Percentiles rank a stretch among this genome's conserved stretches.
These are phyloP conservation scores for Macaca nemestrina DNA, from an alignment of 2,113 vertebrate genomes.

Conservation along the genomic window DNA sequence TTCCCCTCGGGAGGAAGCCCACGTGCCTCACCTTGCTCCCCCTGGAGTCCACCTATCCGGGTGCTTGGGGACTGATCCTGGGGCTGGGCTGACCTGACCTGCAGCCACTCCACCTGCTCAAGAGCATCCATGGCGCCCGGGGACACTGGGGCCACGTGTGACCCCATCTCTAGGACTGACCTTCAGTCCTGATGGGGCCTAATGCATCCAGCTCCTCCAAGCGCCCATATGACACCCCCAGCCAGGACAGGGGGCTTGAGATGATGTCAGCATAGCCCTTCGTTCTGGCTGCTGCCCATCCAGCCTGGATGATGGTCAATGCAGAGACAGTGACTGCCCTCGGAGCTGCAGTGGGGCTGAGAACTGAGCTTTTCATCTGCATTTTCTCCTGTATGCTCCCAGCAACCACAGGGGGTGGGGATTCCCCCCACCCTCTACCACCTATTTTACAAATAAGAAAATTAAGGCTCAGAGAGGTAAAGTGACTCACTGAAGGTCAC, in stretches of 20 bases:
- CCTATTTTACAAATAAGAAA: neutral
- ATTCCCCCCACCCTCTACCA: neutral
- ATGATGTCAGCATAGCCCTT: neutral
- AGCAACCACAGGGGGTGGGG: accelerated
- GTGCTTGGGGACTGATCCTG: neutral
- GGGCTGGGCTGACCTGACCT: neutral
- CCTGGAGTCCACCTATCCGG: too few species aligned
- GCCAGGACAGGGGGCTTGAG: neutral
- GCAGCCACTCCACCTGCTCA: neutral
- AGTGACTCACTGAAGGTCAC: neutral
- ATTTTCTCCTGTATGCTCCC: neutral
- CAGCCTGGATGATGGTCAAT: neutral
- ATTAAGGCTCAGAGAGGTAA: neutral
- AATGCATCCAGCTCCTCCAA: accelerated
- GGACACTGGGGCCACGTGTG: too few species aligned
- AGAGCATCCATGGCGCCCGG: neutral
- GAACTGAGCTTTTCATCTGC: neutral
- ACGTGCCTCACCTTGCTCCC: neutral
- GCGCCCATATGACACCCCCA: neutral
- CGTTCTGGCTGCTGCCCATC: neutral
- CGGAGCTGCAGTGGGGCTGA: too few species aligned
- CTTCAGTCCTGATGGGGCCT: neutral
- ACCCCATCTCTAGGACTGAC: neutral
- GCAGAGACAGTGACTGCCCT: neutral
- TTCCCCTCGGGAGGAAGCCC: too few species aligned